Conservation (phyloP, 1,140 invertebrate genomes). For the Apis dorsata region DNA sequence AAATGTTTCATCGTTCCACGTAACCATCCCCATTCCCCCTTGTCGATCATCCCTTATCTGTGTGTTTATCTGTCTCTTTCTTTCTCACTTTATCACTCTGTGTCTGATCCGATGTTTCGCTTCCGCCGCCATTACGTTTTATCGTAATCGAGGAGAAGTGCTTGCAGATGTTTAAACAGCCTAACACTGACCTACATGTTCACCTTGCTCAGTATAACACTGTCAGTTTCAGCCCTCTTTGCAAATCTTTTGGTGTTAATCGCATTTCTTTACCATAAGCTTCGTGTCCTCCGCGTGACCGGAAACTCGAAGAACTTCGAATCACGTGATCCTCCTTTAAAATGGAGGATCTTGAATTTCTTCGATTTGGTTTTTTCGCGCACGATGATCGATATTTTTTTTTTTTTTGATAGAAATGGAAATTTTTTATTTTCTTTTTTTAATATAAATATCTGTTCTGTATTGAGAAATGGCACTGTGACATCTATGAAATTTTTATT, state of each 20-base stretch:
- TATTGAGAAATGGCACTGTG: conserved; percentile 13
- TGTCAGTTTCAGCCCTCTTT: conserved; percentile 78
- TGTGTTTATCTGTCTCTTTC: background rate
- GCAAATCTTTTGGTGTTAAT: conserved; percentile 56
- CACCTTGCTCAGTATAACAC: conserved; percentile 81
- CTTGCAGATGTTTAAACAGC: conserved; percentile 58
- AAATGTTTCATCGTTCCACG: background rate
- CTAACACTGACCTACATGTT: conserved; percentile 81
- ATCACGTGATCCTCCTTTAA: background rate
- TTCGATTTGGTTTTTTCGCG: background rate
- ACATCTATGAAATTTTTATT: background rate
- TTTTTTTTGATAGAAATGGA: background rate
- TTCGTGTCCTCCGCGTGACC: conserved; percentile 3
- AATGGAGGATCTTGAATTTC: background rate
- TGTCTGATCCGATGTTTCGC: conserved; percentile 40
- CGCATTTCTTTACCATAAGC: conserved; percentile 15
- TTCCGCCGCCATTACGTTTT: conserved; percentile 19
- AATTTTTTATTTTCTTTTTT: background rate
- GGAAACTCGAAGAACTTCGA: background rate
- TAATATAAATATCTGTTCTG: background rate
- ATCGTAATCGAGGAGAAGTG: conserved; percentile 26
- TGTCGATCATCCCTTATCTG: conserved; percentile 3
- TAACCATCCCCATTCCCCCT: background rate
- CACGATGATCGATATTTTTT: background rate
- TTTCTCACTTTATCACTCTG: conserved; percentile 6